phyloP scores from a whole-genome alignment of 2,113 vertebrate species.

The Passer montanus region DNA sequence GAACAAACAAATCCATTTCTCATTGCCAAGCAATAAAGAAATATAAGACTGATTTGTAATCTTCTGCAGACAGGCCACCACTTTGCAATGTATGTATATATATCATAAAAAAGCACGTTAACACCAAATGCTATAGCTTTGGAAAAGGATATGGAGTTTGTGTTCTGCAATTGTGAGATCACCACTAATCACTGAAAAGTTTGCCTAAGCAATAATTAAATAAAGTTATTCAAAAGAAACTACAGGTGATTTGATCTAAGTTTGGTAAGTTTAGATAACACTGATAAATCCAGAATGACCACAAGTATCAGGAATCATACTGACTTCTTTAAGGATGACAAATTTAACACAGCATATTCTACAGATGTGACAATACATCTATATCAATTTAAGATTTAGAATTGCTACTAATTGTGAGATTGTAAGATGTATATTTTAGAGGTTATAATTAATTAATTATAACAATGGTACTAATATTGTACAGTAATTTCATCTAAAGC shows the following conservation, averaged over 20 bases:
- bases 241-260: background rate
- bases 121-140: background rate
- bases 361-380: background rate
- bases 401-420: background rate
- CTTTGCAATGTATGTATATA: background rate
- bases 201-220: background rate
- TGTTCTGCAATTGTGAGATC: background rate
- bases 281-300: background rate
- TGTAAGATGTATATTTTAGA: background rate
- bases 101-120: background rate
- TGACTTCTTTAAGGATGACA: background rate
- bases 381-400: background rate
- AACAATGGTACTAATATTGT: background rate
- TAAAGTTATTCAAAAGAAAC: background rate
- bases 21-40: conserved; percentile 58
- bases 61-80: conserved; percentile 44
- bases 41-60: conserved; percentile 41
- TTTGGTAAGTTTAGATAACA: background rate
- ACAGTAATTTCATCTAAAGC: background rate
- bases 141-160: background rate
- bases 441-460: background rate
- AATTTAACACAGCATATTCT: background rate
- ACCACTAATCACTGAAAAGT: background rate
- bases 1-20: conserved; percentile 70
- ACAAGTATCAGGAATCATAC: background rate